Evolutionary conservation across 2,888 invertebrate genomes (phyloP), one percentile per base, ranked within the genome.

Genomic region (Diogma glabrata): DNA sequence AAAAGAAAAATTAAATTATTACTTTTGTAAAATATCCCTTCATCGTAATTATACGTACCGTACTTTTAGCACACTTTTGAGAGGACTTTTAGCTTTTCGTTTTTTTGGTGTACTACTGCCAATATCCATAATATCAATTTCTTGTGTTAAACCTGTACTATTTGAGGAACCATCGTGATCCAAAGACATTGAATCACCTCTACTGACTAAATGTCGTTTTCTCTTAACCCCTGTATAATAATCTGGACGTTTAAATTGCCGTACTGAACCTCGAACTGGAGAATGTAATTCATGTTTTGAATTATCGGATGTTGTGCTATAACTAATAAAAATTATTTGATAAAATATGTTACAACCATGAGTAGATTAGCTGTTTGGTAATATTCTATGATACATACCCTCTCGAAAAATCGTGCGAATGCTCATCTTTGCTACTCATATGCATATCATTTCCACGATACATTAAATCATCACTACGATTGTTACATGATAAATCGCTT

Each of bases 61-160:
- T 56, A 79, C 75, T 64, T 80, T 81, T 14, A 81, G 62, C 3
- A 79, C 81, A 20, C 79, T 76, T 58, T 77, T 76, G 12, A 75
- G 67, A 17, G 75, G 55, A 16, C 55, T 53, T 33, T 75, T 72
- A n/a, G 74, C 71, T 69, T 75, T 78, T 52, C 74, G 75, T 63
- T 79, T 79, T 64, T 80, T 79, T 1, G 84, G 84, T 10, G 83
- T 83, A 55, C 78, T 78, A 57, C 81, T 79, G 49, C 75, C 79
- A 14, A 84, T 73, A 56, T 82, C 83, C 52, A 84, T 63, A 0
- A 79, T 74, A 65, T 78, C 75, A 33, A 84, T 82, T 64, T 84
- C 84, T 60, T 82, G 81, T 3, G 84, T 84, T 3, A 84, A 70
- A 0, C 84, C 84, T 40, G 82, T 81, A 60, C 74, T 75, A 52